A percentile compares a stretch with the other conserved stretches of the same genome.
Conservation (phyloP, 2,113 vertebrate genomes). For the Halichoeres trimaculatus region DNA sequence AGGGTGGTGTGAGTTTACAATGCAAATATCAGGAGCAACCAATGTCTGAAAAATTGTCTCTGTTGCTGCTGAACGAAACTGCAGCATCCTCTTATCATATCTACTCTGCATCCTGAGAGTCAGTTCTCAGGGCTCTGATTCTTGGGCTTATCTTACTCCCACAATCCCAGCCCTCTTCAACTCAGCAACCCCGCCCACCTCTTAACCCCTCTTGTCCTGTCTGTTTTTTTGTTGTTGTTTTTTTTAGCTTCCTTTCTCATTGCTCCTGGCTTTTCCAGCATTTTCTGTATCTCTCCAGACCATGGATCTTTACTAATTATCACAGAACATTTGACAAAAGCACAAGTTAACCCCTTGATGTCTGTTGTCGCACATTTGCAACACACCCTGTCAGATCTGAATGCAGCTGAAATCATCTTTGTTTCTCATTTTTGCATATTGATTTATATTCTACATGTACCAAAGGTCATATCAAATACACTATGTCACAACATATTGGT, state of each 20-base stretch:
- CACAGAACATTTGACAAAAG: too few species aligned
- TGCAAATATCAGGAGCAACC: constrained; percentile 29
- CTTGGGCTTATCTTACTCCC: constrained; percentile 38
- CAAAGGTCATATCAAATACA: too few species aligned
- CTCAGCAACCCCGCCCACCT: neutral
- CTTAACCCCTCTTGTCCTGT: neutral
- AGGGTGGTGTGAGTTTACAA: constrained; percentile 29
- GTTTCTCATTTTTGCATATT: too few species aligned
- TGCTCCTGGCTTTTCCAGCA: neutral
- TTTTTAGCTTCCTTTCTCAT: neutral
- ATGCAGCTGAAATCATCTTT: too few species aligned
- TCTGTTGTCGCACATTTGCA: too few species aligned
- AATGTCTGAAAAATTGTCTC: neutral
- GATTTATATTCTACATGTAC: too few species aligned
- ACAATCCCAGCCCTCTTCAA: constrained; percentile 33
- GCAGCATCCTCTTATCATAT: constrained; percentile 36
- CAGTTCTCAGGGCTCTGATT: constrained; percentile 14
- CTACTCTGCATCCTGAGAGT: constrained; percentile 22
- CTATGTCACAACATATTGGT: too few species aligned
- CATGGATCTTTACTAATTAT: too few species aligned
- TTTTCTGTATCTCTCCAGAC: neutral
- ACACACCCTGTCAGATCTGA: too few species aligned
- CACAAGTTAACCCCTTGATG: too few species aligned
- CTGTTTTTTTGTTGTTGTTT: constrained; percentile 16
- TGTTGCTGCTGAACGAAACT: neutral